These are phyloP conservation scores for Streptopelia turtur DNA, from an alignment of 2,797 vertebrate genomes.

Conservation along the genomic window DNA sequence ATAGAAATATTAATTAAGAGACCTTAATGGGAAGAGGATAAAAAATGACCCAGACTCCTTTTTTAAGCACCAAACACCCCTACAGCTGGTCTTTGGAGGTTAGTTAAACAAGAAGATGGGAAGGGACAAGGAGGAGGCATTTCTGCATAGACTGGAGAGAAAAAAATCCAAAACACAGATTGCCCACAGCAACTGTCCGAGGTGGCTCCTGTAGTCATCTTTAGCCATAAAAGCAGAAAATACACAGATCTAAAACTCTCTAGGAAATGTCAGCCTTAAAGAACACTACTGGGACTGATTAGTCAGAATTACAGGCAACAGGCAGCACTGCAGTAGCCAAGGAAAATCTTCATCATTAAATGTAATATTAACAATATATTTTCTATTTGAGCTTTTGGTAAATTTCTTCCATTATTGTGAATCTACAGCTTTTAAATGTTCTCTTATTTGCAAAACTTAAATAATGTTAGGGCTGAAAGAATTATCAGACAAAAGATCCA, in stretches of 20 bases:
- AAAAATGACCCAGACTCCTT: neutral
- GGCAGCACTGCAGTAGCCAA: neutral
- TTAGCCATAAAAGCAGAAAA: neutral
- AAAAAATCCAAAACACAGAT: neutral
- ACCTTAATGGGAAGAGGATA: neutral
- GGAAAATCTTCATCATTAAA: neutral
- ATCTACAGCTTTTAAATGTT: neutral
- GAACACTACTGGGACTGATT: neutral
- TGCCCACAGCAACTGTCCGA: neutral
- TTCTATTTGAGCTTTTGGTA: neutral
- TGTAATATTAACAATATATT: neutral
- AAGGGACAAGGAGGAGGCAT: neutral
- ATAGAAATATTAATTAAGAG: neutral
- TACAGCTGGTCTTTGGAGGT: neutral
- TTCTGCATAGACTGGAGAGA: neutral
- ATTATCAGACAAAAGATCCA: neutral
- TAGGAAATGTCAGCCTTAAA: neutral
- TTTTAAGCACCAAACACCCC: neutral
- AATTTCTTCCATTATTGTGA: neutral
- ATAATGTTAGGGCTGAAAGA: neutral
- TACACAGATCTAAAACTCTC: neutral
- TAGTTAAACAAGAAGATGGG: neutral
- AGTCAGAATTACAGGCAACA: neutral
- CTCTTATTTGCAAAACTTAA: slow-evolving; percentile 13
- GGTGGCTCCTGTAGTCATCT: neutral